Percentiles rank a stretch among this genome's conserved stretches.
Evolutionary conservation across 1,140 invertebrate genomes (phyloP).

Genomic region (Leptestheria dahalacensis): DNA sequence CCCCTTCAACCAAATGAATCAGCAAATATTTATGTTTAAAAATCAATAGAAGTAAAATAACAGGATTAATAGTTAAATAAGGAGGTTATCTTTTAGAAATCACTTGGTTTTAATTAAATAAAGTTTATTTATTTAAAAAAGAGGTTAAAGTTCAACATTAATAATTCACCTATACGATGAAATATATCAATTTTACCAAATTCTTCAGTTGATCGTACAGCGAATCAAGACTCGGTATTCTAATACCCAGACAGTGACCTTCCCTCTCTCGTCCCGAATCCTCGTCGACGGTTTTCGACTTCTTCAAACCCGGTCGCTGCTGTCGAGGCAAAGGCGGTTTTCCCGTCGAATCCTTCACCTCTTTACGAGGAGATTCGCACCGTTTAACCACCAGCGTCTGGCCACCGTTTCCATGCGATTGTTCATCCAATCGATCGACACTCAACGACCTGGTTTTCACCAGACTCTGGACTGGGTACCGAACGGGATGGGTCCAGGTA

Average conservation of each 20-base stretch:
- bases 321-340: slow-evolving; percentile 14
- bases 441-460: slow-evolving; percentile 1
- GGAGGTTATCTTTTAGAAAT: no score
- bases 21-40: no score
- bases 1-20: no score
- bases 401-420: background rate
- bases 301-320: slow-evolving; percentile 1
- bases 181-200: no score
- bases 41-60: no score
- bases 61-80: no score
- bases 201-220: slow-evolving; percentile 14
- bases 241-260: no score
- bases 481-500: slow-evolving; percentile 1
- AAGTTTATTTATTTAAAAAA: no score
- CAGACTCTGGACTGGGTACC: slow-evolving; percentile 7
- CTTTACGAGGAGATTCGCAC: background rate
- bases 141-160: no score
- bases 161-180: no score
- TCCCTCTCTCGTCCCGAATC: no score
- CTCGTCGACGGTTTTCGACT: slow-evolving; percentile 14
- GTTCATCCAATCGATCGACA: background rate
- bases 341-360: slow-evolving; percentile 1
- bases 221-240: slow-evolving; percentile 16
- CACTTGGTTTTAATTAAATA: no score
- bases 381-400: background rate